Conservation (phyloP, 2,113 vertebrate genomes). For the Oriolus oriolus region DNA sequence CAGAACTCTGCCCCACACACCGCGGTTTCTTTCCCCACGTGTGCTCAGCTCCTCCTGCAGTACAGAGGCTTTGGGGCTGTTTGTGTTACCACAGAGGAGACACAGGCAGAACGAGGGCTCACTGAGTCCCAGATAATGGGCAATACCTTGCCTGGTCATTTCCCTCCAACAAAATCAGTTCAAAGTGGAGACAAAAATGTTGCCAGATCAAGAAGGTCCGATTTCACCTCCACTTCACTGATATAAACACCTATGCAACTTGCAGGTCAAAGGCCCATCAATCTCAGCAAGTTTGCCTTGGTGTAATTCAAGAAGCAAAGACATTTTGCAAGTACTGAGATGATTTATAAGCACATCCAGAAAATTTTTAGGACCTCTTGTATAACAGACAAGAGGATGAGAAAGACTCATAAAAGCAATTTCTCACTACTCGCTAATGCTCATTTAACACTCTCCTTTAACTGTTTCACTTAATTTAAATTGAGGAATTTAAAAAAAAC, state of each 20-base stretch:
- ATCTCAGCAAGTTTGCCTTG: background rate
- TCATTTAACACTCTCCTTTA: background rate
- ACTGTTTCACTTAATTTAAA: background rate
- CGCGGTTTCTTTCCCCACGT: background rate
- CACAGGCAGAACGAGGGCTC: background rate
- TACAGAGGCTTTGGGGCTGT: background rate
- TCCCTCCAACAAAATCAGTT: background rate
- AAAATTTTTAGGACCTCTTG: background rate
- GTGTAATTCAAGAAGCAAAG: slow-evolving; percentile 28
- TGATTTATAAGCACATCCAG: background rate
- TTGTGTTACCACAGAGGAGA: background rate
- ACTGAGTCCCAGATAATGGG: background rate
- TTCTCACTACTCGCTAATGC: background rate
- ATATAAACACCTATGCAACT: background rate
- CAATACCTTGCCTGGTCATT: background rate
- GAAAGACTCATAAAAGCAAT: background rate
- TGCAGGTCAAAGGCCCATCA: slow-evolving; percentile 13
- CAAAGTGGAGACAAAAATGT: background rate
- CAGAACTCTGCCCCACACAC: background rate
- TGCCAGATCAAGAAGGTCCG: background rate
- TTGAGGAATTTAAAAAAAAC: background rate
- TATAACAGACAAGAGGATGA: background rate
- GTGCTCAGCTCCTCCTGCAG: background rate
- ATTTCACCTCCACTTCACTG: background rate
- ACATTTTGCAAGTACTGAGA: slow-evolving; percentile 6